A percentile compares a stretch with the other conserved stretches of the same genome.
Conservation (phyloP, 1,140 invertebrate species). For the Sesamia nonagrioides region DNA sequence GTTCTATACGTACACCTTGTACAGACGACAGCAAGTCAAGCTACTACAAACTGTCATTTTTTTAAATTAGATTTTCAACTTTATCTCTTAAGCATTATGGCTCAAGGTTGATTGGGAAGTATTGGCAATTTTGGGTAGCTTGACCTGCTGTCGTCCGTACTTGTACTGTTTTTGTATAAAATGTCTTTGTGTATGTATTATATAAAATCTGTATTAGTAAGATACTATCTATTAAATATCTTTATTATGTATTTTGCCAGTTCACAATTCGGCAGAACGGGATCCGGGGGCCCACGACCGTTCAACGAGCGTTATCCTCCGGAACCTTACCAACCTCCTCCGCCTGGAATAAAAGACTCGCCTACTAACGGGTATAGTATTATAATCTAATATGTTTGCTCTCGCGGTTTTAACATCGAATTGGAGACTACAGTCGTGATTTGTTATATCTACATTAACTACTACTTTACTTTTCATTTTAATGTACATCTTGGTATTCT, state of each 20-base stretch:
- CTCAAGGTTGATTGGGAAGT: too few species aligned
- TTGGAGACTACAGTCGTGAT: slow-evolving; percentile 11
- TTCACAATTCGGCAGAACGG: slow-evolving; percentile 58
- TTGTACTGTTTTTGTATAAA: too few species aligned
- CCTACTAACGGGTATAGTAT: slow-evolving; percentile 71
- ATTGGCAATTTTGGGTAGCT: too few species aligned
- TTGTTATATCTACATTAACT: not conserved
- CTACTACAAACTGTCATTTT: too few species aligned
- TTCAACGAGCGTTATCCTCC: slow-evolving; percentile 69
- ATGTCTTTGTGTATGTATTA: too few species aligned
- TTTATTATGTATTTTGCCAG: slow-evolving; percentile 45
- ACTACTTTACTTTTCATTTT: too few species aligned
- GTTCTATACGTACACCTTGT: too few species aligned
- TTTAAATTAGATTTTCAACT: too few species aligned
- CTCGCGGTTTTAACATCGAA: slow-evolving; percentile 35
- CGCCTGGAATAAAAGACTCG: slow-evolving; percentile 83
- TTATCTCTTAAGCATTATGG: too few species aligned
- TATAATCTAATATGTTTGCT: slow-evolving; percentile 6
- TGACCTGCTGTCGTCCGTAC: too few species aligned
- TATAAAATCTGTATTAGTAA: too few species aligned
- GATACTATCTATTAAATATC: not conserved
- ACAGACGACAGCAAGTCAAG: too few species aligned
- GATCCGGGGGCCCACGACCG: slow-evolving; percentile 53
- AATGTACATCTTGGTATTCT: not conserved
- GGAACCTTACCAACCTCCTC: slow-evolving; percentile 81